These are phyloP conservation scores for Yponomeuta malinellus DNA, from an alignment of 2,888 invertebrate genomes.

Conservation along the genomic window DNA sequence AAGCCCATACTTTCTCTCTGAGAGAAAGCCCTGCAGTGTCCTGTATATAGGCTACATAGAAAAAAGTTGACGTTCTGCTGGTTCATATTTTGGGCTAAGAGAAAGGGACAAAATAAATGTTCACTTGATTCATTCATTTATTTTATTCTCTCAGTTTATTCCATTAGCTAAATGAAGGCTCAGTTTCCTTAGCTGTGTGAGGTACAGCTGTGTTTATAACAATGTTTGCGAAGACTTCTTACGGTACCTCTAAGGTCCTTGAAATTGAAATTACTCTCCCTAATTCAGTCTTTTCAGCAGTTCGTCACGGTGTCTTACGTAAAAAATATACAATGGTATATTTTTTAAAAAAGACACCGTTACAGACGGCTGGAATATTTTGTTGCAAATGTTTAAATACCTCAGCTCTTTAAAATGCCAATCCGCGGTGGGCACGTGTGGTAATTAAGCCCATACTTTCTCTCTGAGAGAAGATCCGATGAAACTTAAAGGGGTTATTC, in stretches of 20 bases:
- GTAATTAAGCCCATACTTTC: no score
- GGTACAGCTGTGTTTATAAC: neutral
- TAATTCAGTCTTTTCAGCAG: neutral
- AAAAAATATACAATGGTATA: neutral
- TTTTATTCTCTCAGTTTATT: neutral
- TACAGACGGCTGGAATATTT: no score
- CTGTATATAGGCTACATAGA: no score
- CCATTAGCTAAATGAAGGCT: neutral
- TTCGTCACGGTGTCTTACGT: neutral
- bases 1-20: no score
- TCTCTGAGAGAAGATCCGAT: no score
- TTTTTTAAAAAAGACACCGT: no score
- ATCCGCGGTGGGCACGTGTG: no score
- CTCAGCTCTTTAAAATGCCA: no score
- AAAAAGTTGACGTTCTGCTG: neutral
- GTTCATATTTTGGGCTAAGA: neutral
- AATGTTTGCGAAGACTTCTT: neutral
- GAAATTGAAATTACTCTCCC: neutral
- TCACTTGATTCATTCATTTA: neutral
- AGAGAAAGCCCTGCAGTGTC: no score
- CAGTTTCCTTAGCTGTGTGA: neutral
- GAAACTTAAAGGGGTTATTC: no score
- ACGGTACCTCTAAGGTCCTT: neutral
- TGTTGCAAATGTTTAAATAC: neutral
- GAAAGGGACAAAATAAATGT: neutral